Base-by-base conservation (phyloP, 2,888 invertebrate species). In the Chloroclysta siterata region DNA sequence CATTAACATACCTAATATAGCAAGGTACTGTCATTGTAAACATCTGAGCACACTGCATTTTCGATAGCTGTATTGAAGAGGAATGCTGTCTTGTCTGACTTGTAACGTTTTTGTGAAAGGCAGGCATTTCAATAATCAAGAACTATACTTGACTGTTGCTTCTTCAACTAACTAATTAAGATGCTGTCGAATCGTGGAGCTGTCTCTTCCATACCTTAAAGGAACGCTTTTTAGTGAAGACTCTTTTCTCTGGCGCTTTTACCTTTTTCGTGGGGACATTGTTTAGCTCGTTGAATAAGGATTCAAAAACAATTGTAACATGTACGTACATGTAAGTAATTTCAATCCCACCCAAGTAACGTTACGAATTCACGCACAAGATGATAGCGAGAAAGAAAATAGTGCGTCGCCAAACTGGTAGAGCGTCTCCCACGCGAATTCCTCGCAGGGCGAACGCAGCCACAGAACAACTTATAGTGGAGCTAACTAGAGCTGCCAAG, bases 391-490 rank as follows among this genome's bases (percentile, higher is more conserved):
- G 80, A 80, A 82, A 83, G 80, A 83, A 79, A 73, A 71, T 74
- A 73, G 72, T 79, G 74, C 77, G 72, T 73, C 71, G 72, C 72
- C 70, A 82, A 84, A 84, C 84, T 80, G 81, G 82, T 81, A 77
- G 56, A 39, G 58, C 61, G 72, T 72, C 82, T 72, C 90, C 90
- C 87, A 90, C 90, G 85, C 88, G 78, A 89, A 91, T 91, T 88
- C 90, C 85, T 73, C 73, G 53, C 79, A 79, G 79, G 75, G 80
- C 82, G 76, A 70, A 62, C 63, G 44, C 68, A 71, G 72, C 66
- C 69, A 60, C 64, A 64, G 59, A 60, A 42, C 54, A 8, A 15
- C 29, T 47, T 33, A 17, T 44, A 63, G 58, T 51, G 28, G n/a
- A 14, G 46, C 39, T 46, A 51, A 71, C 69, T 58, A 57, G 64